These are phyloP conservation scores for Acipenser ruthenus DNA, from an alignment of 2,797 vertebrate genomes.

Conservation along the genomic window DNA sequence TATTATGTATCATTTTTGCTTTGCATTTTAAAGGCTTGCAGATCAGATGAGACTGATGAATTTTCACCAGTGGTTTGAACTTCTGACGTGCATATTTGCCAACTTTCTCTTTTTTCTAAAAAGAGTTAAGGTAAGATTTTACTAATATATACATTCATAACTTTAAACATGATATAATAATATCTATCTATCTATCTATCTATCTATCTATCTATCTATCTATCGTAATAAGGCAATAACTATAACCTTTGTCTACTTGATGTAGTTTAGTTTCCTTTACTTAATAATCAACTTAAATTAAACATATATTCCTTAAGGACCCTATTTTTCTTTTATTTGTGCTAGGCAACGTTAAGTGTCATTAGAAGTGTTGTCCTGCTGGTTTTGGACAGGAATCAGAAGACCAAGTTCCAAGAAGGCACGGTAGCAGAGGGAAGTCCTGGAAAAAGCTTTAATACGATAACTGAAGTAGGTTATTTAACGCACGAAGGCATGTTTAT, in stretches of 20 bases:
- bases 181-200: too few species aligned
- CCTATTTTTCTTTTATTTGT: constrained; percentile 7
- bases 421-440: constrained; percentile 39
- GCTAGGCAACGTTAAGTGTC: constrained; percentile 75
- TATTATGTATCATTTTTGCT: not conserved
- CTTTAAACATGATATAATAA: too few species aligned
- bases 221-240: too few species aligned
- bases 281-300: not conserved
- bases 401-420: constrained; percentile 55
- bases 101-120: constrained; percentile 83
- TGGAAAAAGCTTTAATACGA: constrained; percentile 45
- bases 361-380: constrained; percentile 81
- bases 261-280: not conserved
- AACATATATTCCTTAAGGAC: not conserved
- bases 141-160: too few species aligned
- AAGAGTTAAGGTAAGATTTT: constrained; percentile 79
- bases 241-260: not conserved
- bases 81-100: constrained; percentile 79
- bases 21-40: constrained; percentile 62
- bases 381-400: constrained; percentile 81
- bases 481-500: constrained; percentile 93
- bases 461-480: constrained; percentile 85
- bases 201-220: too few species aligned
- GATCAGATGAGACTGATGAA: constrained; percentile 87
- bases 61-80: constrained; percentile 75